Conservation (phyloP, 2,888 invertebrate species). For the Ischnus inquisitorius region DNA sequence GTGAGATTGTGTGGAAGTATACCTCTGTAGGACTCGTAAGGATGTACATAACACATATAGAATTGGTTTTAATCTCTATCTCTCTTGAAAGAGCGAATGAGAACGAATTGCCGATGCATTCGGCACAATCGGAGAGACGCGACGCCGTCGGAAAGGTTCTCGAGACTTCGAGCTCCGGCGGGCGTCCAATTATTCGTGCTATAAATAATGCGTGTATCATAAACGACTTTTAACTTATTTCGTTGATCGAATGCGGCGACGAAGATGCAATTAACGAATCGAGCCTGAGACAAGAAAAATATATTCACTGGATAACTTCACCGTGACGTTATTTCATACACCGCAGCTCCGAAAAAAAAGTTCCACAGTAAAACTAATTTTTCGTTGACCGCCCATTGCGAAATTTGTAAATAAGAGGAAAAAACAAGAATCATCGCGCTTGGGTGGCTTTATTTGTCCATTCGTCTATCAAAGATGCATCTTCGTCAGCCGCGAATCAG, state of each 20-base stretch:
- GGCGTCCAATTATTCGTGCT: slow-evolving; percentile 55
- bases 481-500: slow-evolving; percentile 28
- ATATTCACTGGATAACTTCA: background rate
- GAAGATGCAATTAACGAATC: slow-evolving; percentile 15
- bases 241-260: slow-evolving; percentile 23
- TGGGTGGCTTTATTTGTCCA: background rate
- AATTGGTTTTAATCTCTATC: slow-evolving; percentile 1
- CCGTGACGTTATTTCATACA: background rate
- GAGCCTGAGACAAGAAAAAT: background rate
- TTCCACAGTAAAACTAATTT: background rate
- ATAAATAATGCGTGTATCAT: slow-evolving; percentile 82
- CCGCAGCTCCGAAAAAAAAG: background rate
- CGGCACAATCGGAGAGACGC: background rate
- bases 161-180: slow-evolving; percentile 44
- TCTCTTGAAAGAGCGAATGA: slow-evolving; percentile 18
- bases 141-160: slow-evolving; percentile 21
- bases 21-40: slow-evolving; percentile 33
- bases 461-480: slow-evolving; percentile 26
- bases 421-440: background rate
- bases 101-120: slow-evolving; percentile 3
- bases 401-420: slow-evolving; percentile 66
- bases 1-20: background rate
- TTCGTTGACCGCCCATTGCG: slow-evolving; percentile 17
- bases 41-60: slow-evolving; percentile 75
- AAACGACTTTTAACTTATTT: slow-evolving; percentile 71